Conservation (phyloP, 2,797 vertebrate genomes). For the Naso thynnoides region DNA sequence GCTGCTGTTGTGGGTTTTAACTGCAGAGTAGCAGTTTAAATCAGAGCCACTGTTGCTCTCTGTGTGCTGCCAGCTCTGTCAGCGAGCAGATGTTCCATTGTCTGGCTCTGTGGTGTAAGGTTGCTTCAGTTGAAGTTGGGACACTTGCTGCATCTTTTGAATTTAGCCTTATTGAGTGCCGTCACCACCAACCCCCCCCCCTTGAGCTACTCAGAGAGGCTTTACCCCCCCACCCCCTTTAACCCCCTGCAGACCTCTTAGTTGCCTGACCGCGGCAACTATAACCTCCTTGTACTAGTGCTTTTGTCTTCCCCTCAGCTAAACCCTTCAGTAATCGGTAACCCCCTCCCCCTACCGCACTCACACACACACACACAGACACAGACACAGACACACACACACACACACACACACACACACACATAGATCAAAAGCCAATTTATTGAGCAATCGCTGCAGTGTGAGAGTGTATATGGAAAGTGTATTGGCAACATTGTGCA, state of each 20-base stretch:
- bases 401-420: conserved; percentile 25
- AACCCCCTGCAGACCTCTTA: conserved; percentile 69
- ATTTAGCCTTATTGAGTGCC: conserved; percentile 72
- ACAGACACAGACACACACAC: conserved; percentile 19
- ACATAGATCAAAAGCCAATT: conserved; percentile 55
- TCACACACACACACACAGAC: conserved; percentile 29
- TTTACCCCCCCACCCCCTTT: conserved; percentile 74
- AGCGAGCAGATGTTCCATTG: conserved; percentile 84
- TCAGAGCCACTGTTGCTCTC: conserved; percentile 36
- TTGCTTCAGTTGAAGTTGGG: conserved; percentile 81
- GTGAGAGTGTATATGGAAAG: conserved; percentile 14
- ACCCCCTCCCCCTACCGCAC: conserved; percentile 31
- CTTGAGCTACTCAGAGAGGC: conserved; percentile 60
- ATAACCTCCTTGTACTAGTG: conserved; percentile 37
- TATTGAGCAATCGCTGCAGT: conserved; percentile 60
- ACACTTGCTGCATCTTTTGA: conserved; percentile 84
- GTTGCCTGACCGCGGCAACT: conserved; percentile 36
- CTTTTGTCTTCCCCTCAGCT: conserved; percentile 54
- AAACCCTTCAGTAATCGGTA: conserved; percentile 57
- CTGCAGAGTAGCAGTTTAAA: conserved; percentile 25
- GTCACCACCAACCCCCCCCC: conserved; percentile 52
- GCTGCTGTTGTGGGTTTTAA: conserved; percentile 30
- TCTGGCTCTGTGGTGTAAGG: conserved; percentile 71
- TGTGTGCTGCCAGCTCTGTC: conserved; percentile 62
- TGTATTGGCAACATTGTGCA: conserved; percentile 54